Evolutionary conservation across 2,888 invertebrate species (phyloP).

Genomic region (Lithosia quadra): DNA sequence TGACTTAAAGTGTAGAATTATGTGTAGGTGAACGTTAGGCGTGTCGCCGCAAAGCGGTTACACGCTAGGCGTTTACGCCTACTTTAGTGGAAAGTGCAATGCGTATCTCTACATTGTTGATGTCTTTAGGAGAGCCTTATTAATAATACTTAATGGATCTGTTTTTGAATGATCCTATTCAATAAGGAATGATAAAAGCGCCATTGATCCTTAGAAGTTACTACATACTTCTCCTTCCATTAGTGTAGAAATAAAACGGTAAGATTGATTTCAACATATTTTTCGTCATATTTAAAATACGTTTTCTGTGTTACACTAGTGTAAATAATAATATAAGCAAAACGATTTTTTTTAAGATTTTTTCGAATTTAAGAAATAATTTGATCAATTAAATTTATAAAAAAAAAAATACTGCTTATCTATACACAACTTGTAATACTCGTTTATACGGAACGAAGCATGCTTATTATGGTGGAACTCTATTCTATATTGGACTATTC

Average conservation of each 20-base stretch:
- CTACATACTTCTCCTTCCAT: neutral
- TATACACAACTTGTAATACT: neutral
- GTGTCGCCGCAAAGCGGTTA: constrained; percentile 19
- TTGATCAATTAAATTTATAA: too few species aligned
- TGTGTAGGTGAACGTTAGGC: constrained; percentile 13
- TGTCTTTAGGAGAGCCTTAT: constrained; percentile 12
- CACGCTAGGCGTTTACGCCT: constrained; percentile 16
- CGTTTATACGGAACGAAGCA: neutral
- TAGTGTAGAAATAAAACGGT: neutral
- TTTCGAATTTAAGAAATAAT: neutral
- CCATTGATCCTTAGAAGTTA: neutral
- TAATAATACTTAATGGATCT: constrained; percentile 8
- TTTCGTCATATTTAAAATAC: neutral
- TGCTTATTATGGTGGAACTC: neutral
- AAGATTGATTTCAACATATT: neutral
- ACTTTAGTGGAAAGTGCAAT: constrained; percentile 7
- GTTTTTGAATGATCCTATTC: neutral
- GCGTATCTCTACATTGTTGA: constrained; percentile 5
- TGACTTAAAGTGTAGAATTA: constrained; percentile 8
- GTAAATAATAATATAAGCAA: neutral
- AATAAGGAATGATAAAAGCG: neutral
- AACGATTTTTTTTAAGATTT: neutral
- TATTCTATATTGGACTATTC: too few species aligned
- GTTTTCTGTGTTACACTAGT: neutral
- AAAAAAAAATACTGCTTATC: neutral